Base-by-base conservation (phyloP, 2,113 vertebrate species). In the Nansenia antarctica region DNA sequence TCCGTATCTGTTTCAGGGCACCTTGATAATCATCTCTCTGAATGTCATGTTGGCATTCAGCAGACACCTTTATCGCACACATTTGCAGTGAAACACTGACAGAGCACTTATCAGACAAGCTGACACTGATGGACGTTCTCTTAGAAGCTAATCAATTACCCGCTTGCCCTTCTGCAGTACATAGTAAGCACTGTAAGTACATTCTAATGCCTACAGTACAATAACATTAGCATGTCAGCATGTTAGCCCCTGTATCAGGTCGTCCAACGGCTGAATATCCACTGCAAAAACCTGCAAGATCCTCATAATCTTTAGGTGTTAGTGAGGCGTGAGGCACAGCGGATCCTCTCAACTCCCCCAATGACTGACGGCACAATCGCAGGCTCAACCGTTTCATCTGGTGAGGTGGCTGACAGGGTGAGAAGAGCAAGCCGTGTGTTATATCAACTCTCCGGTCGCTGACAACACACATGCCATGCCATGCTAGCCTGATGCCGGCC, bases 401-500 rank as follows among this genome's bases (percentile, higher is more conserved):
- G 45, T 20, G 45, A 15, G 6, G 45, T 2, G n/a, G 20, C 45
- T 49, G 20, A n/a, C n/a, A n/a, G n/a, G n/a, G n/a, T n/a, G n/a
- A 49, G n/a, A 42, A 49, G 18, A 22, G 20, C 45, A 20, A 18
- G 39, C 52, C 11, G 58, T 73, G 77, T 62, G 67, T 24, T 47
- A 9, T 20, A n/a, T 11, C 12, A 64, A 31, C 70, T 66, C 57
- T 31, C 66, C 58, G 67, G 20, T 24, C 24, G 74, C 60, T 61
- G 82, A 58, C 45, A 1, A 18, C 26, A 76, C 73, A 76, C 47
- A 82, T 65, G 85, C 72, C 82, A 87, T 87, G 78, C 78, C 80
- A 89, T 84, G 88, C 83, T 85, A 85, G 72, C 82, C 80, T 82
- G 81, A 89, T 85, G 82, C 84, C 82, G 70, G 45, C 82, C 83